These are phyloP conservation scores for Alaudala cheleensis DNA, from an alignment of 2,113 vertebrate genomes.

Conservation along the genomic window DNA sequence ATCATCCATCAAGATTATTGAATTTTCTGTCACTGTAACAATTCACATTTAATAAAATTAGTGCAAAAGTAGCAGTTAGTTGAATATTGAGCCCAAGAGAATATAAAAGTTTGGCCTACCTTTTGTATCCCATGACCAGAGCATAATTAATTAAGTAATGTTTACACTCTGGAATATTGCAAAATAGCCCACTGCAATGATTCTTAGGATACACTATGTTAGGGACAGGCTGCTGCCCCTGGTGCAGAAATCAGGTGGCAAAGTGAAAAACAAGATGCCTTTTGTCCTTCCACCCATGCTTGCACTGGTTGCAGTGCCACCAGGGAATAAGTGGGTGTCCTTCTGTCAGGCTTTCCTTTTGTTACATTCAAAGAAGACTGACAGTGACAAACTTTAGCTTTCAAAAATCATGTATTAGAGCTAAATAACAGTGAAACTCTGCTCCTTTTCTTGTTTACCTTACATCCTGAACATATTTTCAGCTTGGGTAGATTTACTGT, in stretches of 20 bases:
- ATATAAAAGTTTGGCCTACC: background rate
- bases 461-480: background rate
- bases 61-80: background rate
- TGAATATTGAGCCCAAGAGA: background rate
- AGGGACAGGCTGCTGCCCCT: background rate
- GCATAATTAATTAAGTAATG: background rate
- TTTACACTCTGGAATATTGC: background rate
- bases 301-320: accelerated
- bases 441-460: background rate
- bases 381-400: background rate
- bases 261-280: background rate
- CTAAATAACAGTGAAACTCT: background rate
- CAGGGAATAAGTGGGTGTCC: background rate
- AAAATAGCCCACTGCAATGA: background rate
- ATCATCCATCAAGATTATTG: background rate
- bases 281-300: background rate
- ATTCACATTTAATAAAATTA: background rate
- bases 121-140: background rate
- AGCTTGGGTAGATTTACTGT: background rate
- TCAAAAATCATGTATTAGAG: background rate
- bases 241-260: background rate
- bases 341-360: background rate
- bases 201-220: background rate
- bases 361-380: background rate
- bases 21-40: background rate